phyloP scores from a whole-genome alignment of 2,113 vertebrate species.

The Sakesphorus luctuosus region DNA sequence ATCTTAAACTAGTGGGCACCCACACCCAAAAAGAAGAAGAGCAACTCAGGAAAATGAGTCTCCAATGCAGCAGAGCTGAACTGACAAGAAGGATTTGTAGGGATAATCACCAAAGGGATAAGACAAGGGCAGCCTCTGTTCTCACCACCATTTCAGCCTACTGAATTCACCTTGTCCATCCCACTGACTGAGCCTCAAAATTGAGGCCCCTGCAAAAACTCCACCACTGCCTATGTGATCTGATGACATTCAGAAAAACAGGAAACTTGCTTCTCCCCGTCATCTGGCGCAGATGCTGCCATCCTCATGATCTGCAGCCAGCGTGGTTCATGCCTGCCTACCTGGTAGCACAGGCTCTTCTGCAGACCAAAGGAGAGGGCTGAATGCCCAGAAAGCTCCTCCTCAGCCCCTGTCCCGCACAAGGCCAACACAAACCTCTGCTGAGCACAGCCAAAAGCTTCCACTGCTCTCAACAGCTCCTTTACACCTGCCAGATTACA shows the following conservation, averaged over 20 bases:
- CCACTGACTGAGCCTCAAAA: background rate
- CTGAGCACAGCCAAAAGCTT: rapidly evolving
- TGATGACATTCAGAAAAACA: background rate
- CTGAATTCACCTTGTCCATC: background rate
- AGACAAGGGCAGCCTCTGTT: background rate
- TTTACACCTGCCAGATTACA: background rate
- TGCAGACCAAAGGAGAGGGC: background rate
- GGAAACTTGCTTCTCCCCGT: background rate
- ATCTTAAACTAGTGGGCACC: background rate
- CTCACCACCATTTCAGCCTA: background rate
- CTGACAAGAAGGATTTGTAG: background rate
- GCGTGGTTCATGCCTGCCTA: background rate
- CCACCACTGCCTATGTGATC: background rate
- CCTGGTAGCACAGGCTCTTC: background rate
- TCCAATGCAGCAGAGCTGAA: background rate
- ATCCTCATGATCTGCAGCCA: background rate
- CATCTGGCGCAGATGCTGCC: background rate
- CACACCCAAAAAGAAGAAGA: background rate
- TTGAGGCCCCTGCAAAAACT: background rate
- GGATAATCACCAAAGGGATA: background rate
- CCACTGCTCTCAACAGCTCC: background rate
- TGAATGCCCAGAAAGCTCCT: background rate
- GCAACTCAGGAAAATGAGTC: background rate
- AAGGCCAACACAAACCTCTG: background rate
- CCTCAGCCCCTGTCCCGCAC: background rate